These are phyloP conservation scores for Malaclemys terrapin DNA, from an alignment of 2,113 vertebrate species.

Conservation along the genomic window DNA sequence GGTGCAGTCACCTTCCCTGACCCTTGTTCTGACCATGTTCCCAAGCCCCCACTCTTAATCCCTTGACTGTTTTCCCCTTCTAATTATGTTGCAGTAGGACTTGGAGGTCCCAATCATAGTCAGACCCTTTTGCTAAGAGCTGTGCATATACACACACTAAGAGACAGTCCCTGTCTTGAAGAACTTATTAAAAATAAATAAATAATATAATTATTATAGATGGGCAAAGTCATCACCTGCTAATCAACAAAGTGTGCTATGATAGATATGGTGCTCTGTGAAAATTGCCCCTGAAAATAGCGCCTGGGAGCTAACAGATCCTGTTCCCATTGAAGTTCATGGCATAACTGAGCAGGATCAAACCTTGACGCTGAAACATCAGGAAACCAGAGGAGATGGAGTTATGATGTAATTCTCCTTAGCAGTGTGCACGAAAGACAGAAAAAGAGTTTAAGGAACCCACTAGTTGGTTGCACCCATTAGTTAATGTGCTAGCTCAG, in stretches of 20 bases:
- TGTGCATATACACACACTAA: background rate
- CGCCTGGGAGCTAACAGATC: fast-evolving
- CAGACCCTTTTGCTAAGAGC: background rate
- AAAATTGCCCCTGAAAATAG: background rate
- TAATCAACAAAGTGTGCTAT: background rate
- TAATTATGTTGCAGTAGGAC: background rate
- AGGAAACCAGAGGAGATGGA: background rate
- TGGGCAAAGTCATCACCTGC: background rate
- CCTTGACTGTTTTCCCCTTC: background rate
- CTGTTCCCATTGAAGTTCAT: background rate
- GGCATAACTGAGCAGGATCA: fast-evolving
- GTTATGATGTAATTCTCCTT: background rate
- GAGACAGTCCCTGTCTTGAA: background rate
- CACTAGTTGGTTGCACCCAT: background rate
- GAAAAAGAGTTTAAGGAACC: background rate
- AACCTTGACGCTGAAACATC: background rate
- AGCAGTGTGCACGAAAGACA: background rate
- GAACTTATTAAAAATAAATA: background rate
- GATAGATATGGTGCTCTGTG: background rate
- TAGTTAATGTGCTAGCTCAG: background rate
- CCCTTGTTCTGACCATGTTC: background rate
- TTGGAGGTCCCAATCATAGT: background rate
- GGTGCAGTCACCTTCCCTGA: background rate
- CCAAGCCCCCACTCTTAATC: background rate
- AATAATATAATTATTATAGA: background rate